A percentile compares a stretch with the other conserved stretches of the same genome.
Evolutionary conservation across 2,888 invertebrate species (phyloP).

Genomic region (Bombylius major): DNA sequence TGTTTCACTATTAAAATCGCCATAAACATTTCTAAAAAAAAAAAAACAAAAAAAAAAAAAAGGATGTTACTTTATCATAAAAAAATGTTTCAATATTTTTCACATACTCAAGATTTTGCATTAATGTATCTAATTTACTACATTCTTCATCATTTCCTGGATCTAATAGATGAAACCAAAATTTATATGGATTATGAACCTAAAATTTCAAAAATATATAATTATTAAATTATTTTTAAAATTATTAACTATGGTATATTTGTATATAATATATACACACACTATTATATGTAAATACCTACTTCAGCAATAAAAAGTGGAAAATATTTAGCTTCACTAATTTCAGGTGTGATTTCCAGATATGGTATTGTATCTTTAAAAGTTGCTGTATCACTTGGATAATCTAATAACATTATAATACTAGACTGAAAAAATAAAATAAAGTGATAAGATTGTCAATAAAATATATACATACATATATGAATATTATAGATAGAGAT

Average conservation of each 20-base stretch:
- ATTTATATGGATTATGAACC: slow-evolving; percentile 11
- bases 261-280: too few species aligned
- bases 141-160: slow-evolving; percentile 1
- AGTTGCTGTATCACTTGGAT: slow-evolving; percentile 2
- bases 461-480: too few species aligned
- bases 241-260: neutral
- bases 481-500: too few species aligned
- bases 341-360: slow-evolving; percentile 2
- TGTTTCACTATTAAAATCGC: neutral
- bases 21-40: neutral
- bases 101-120: slow-evolving; percentile 10
- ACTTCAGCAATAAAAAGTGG: slow-evolving; percentile 10
- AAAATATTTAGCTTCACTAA: slow-evolving; percentile 1
- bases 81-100: neutral
- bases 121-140: slow-evolving; percentile 4
- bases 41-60: neutral
- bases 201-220: neutral
- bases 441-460: too few species aligned
- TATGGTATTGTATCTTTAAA: slow-evolving; percentile 5
- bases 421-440: slow-evolving; percentile 3
- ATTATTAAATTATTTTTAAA: neutral
- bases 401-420: slow-evolving; percentile 9
- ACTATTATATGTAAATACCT: neutral
- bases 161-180: slow-evolving; percentile 10
- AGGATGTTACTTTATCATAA: neutral